Evolutionary conservation across 2,888 invertebrate species (phyloP), one percentile per base, ranked within the genome.

Genomic region (Acanthoscelides obtectus): DNA sequence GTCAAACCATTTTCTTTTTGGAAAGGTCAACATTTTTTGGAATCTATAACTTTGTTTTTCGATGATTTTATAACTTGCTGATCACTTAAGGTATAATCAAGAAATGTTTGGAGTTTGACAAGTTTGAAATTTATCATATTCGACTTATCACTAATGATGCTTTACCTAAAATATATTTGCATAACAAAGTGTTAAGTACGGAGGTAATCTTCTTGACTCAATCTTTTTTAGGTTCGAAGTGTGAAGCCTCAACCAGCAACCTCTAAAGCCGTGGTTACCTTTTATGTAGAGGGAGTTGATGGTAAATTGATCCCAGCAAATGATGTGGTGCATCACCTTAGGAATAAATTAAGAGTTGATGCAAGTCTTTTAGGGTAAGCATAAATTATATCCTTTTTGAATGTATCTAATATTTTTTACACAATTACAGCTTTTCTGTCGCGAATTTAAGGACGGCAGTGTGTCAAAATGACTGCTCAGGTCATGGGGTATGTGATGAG

Each of bases 391-490:
- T 25, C 6, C 45, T 45, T 45, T 45, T 45, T 45, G 12, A 25
- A 5, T 25, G 25, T 5, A 25, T 25, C 6, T 5, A 25, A 3
- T 25, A 3, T 6, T 25, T 45, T 45, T 45, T 45, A 45, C 17
- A 17, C 8, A 45, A 4, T 6, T 45, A 12, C 12, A 45, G 82
- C 4, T 87, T 92, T 75, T 90, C 92, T n/a, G 92, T 94, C 63
- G 89, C 91, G 22, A 90, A 90, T 76, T 89, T 97, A 71, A 93
- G 96, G 80, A 94, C 97, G 0, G 89, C 91, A 63, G 90, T 96
- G 72, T 98, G 98, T 83, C 96, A 97, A 81, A 96, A 96, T 86
- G 89, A 94, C 84, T 98, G 98, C 86, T 97, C 97, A 64, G 93
- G 93, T 67, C 97, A 98, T 85, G 98, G 98, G 70, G 89, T 89